These are phyloP conservation scores for Melanchra persicariae DNA, from an alignment of 2,888 invertebrate genomes.

Conservation along the genomic window DNA sequence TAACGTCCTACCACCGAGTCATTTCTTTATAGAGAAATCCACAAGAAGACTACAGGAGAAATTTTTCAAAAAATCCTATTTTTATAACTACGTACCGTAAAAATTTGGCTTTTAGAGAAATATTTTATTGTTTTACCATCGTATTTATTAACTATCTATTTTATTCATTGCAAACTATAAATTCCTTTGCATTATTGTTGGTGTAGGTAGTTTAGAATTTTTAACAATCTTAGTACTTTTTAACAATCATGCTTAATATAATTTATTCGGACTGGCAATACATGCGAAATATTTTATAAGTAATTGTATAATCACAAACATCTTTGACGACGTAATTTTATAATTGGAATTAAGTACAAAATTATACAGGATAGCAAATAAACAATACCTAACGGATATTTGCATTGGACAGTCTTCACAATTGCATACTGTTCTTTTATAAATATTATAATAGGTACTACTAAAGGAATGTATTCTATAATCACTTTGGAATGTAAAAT, in stretches of 20 bases:
- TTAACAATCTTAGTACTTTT: constrained; percentile 59
- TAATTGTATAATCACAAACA: constrained; percentile 52
- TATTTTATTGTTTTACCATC: constrained; percentile 83
- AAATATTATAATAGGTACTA: constrained; percentile 27
- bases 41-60: constrained; percentile 85
- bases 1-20: constrained; percentile 77
- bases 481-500: constrained; percentile 56
- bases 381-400: constrained; percentile 20
- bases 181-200: constrained; percentile 86
- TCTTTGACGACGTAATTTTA: constrained; percentile 42
- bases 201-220: constrained; percentile 72
- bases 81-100: constrained; percentile 84
- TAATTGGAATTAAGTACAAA: constrained; percentile 32
- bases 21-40: constrained; percentile 79
- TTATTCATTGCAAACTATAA: constrained; percentile 83
- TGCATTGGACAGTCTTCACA: constrained; percentile 52
- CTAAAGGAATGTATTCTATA: constrained; percentile 52
- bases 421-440: constrained; percentile 35
- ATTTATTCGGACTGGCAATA: constrained; percentile 67
- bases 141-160: constrained; percentile 81
- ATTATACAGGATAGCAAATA: constrained; percentile 38
- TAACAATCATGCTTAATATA: constrained; percentile 56
- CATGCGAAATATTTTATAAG: constrained; percentile 43
- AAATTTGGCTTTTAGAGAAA: constrained; percentile 87
- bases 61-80: constrained; percentile 84